Evolutionary conservation across 2,888 invertebrate species (phyloP).

Genomic region (Callinectes sapidus): DNA sequence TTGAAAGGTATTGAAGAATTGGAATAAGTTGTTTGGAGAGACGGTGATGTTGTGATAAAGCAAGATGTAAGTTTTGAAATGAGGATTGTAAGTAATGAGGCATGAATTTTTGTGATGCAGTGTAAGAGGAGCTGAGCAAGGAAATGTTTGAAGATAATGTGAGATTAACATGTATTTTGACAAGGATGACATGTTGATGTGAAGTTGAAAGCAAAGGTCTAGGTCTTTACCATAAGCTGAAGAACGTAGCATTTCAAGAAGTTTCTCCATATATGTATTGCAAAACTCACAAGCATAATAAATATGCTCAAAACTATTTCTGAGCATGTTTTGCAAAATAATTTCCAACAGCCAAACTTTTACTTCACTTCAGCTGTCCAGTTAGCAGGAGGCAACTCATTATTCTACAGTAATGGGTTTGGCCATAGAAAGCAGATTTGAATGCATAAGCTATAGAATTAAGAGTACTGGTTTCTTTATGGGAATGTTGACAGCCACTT

Average conservation of each 20-base stretch:
- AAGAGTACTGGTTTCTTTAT: neutral
- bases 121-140: neutral
- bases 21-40: neutral
- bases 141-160: neutral
- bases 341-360: neutral
- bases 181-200: neutral
- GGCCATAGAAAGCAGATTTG: neutral
- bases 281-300: neutral
- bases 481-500: slow-evolving; percentile 23
- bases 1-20: neutral
- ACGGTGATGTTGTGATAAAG: neutral
- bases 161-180: slow-evolving; percentile 11
- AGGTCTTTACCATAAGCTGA: neutral
- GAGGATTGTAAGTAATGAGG: neutral
- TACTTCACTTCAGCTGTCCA: slow-evolving; percentile 5
- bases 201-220: neutral
- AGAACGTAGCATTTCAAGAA: neutral
- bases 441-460: neutral
- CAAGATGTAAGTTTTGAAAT: neutral
- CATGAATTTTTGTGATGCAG: neutral
- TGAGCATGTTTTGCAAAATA: neutral
- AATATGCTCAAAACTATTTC: neutral
- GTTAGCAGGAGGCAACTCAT: neutral
- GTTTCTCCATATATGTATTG: neutral
- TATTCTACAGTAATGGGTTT: neutral